A percentile compares a stretch with the other conserved stretches of the same genome.
Evolutionary conservation across 1,140 invertebrate species (phyloP).

Genomic region (Drosophila sp.): DNA sequence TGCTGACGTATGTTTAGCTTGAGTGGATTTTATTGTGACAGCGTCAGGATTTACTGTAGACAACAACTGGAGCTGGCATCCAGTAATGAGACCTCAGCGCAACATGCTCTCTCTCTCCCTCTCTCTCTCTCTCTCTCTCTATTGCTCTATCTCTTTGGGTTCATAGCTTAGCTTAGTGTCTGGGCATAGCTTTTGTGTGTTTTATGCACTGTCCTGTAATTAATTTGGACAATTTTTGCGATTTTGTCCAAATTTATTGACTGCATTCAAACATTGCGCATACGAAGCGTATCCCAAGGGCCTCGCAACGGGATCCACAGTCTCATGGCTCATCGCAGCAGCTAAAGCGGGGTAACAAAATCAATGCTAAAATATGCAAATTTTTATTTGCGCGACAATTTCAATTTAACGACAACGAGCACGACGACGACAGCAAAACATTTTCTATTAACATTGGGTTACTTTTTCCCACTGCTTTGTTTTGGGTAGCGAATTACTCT

Average conservation of each 20-base stretch:
- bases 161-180: constrained; percentile 33
- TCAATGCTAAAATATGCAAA: constrained; percentile 84
- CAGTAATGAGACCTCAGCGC: constrained; percentile 65
- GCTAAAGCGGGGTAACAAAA: constrained; percentile 37
- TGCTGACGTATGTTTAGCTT: constrained; percentile 80
- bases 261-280: constrained; percentile 64
- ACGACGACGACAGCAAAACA: constrained; percentile 52
- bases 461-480: constrained; percentile 47
- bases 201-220: constrained; percentile 67
- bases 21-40: constrained; percentile 83
- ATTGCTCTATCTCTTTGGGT: not conserved
- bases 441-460: constrained; percentile 76
- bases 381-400: constrained; percentile 84
- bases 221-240: constrained; percentile 65
- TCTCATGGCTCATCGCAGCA: not conserved
- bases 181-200: constrained; percentile 42
- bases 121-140: not conserved
- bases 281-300: constrained; percentile 58
- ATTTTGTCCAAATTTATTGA: constrained; percentile 63
- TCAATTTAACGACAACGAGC: constrained; percentile 73
- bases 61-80: constrained; percentile 73
- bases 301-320: not conserved
- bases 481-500: constrained; percentile 70
- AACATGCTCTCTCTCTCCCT: not conserved
- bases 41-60: constrained; percentile 76